Percentiles rank a stretch among this genome's conserved stretches.
Conservation (phyloP, 2,113 vertebrate species). For the Neotoma lepida region DNA sequence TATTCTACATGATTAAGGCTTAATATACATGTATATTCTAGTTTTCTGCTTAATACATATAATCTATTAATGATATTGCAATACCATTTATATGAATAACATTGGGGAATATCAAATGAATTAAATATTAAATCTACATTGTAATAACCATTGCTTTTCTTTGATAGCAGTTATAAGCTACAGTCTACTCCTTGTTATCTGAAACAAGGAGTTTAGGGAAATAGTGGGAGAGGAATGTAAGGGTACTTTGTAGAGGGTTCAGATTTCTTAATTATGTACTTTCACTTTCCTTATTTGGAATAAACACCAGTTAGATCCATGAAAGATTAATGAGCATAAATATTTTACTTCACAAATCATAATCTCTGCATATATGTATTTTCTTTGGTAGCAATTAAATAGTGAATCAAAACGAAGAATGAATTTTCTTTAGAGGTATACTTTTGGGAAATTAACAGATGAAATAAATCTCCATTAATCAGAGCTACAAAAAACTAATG, state of each 20-base stretch:
- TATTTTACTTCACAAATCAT: constrained; percentile 22
- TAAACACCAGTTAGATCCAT: not conserved
- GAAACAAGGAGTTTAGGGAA: not conserved
- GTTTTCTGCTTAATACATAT: not conserved
- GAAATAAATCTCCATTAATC: not conserved
- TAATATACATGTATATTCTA: not conserved
- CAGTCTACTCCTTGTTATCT: not conserved
- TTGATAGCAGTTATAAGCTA: not conserved
- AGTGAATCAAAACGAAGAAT: not conserved
- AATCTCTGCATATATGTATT: not conserved
- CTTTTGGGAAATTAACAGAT: not conserved
- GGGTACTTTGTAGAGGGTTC: not conserved
- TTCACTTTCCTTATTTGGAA: not conserved
- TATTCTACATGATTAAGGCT: not conserved
- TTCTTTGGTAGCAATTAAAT: not conserved
- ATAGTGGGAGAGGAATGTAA: not conserved
- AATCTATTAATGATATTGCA: not conserved
- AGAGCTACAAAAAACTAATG: not conserved
- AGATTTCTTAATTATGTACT: not conserved
- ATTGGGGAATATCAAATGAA: not conserved
- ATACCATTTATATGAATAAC: not conserved
- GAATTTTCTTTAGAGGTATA: not conserved
- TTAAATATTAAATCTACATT: not conserved
- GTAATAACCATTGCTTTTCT: not conserved
- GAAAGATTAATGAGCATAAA: not conserved